A percentile compares a stretch with the other conserved stretches of the same genome.
Conservation (phyloP, 2,797 vertebrate species). For the Phoebastria nigripes region DNA sequence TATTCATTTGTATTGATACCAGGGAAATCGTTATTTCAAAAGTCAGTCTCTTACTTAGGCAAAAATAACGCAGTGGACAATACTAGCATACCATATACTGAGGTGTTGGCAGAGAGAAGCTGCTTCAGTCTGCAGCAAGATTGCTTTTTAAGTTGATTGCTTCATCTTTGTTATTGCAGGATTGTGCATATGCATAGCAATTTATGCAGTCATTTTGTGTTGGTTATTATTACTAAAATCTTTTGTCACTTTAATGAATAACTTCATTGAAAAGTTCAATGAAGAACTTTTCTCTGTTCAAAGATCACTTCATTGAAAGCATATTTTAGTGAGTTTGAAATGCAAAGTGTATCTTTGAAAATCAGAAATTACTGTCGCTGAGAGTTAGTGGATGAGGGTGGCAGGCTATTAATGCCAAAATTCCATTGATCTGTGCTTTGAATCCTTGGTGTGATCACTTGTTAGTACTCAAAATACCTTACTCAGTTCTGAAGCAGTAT, state of each 20-base stretch:
- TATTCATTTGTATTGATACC: neutral
- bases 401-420: neutral
- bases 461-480: neutral
- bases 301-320: neutral
- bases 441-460: neutral
- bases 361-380: neutral
- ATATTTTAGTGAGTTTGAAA: neutral
- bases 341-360: neutral
- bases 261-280: too few relatives aligned
- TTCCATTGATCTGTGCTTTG: neutral
- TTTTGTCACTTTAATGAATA: neutral
- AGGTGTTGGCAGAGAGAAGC: neutral
- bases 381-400: neutral
- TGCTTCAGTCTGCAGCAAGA: neutral
- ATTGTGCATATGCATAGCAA: neutral
- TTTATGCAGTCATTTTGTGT: neutral
- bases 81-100: neutral
- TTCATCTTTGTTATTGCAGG: neutral
- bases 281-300: too few relatives aligned
- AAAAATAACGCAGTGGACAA: neutral
- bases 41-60: neutral
- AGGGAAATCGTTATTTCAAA: neutral
- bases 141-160: neutral
- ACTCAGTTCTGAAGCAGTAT: neutral
- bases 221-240: neutral